Evolutionary conservation across 2,888 invertebrate genomes (phyloP).

Genomic region (Synanthedon vespiformis): DNA sequence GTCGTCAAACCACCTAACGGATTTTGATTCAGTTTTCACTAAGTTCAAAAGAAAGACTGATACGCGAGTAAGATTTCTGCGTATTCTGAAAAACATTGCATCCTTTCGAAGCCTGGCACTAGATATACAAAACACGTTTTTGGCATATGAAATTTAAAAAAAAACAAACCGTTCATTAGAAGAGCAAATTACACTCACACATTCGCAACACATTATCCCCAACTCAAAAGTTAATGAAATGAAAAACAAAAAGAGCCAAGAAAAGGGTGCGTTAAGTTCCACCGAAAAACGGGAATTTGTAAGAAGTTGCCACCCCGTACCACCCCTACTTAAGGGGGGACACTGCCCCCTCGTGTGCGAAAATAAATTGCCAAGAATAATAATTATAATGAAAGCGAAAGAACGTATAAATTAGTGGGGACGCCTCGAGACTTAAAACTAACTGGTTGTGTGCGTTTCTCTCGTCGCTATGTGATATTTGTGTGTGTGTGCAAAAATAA

Average conservation of each 20-base stretch:
- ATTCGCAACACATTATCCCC: slow-evolving; percentile 57
- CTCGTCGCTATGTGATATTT: slow-evolving; percentile 21
- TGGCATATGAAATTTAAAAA: slow-evolving; percentile 1
- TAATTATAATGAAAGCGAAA: slow-evolving; percentile 72
- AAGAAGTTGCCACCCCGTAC: slow-evolving; percentile 54
- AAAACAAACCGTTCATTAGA: slow-evolving; percentile 34
- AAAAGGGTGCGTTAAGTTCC: slow-evolving; percentile 70
- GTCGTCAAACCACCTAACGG: too few species aligned
- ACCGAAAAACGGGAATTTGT: slow-evolving; percentile 70
- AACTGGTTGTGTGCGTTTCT: slow-evolving; percentile 14
- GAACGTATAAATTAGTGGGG: slow-evolving; percentile 71
- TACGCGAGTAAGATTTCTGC: too few species aligned
- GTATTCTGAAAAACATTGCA: too few species aligned
- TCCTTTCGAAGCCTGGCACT: too few species aligned
- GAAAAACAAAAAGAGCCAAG: slow-evolving; percentile 72
- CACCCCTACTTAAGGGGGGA: slow-evolving; percentile 24
- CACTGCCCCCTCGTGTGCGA: slow-evolving; percentile 67
- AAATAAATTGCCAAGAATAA: slow-evolving; percentile 72
- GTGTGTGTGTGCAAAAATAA: slow-evolving; percentile 7
- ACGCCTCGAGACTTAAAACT: slow-evolving; percentile 53
- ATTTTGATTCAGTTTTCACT: too few species aligned
- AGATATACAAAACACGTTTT: background rate
- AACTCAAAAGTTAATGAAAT: slow-evolving; percentile 70
- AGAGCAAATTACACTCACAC: slow-evolving; percentile 48
- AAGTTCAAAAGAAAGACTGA: too few species aligned